phyloP scores from a whole-genome alignment of 2,113 vertebrate species.

The Lasiurus cinereus region DNA sequence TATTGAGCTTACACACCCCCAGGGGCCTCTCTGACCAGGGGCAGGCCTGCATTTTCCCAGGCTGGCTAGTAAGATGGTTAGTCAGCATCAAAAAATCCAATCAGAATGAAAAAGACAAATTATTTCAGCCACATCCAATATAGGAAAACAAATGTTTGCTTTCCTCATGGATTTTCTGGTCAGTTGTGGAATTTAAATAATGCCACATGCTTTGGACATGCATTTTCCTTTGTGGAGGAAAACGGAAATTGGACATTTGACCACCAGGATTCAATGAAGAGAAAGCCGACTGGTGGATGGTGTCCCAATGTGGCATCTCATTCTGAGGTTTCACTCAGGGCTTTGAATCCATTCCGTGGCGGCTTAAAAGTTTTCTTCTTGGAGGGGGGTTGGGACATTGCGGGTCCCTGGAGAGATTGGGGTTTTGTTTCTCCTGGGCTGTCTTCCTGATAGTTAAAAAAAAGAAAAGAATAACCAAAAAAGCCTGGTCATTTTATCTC shows the following conservation, averaged over 20 bases:
- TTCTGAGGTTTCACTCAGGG: background rate
- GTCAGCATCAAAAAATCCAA: background rate
- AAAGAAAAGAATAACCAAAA: background rate
- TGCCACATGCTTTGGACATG: background rate
- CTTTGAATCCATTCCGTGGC: background rate
- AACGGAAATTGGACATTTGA: background rate
- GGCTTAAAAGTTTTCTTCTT: background rate
- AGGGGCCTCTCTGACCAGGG: accelerated
- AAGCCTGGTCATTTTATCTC: slow-evolving; percentile 39
- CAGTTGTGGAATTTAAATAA: background rate
- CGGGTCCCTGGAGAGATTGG: accelerated
- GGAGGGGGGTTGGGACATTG: accelerated
- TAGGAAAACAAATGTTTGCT: background rate
- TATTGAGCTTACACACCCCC: no score
- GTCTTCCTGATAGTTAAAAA: background rate
- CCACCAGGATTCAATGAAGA: background rate
- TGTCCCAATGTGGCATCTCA: accelerated
- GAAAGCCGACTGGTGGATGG: accelerated
- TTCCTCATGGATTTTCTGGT: background rate
- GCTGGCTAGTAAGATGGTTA: background rate
- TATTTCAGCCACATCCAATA: background rate
- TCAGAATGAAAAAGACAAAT: background rate
- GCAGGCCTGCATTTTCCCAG: background rate
- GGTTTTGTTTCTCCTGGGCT: background rate
- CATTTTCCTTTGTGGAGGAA: background rate